These are phyloP conservation scores for Itoplectis maculator DNA, from an alignment of 2,888 invertebrate genomes.

Conservation along the genomic window DNA sequence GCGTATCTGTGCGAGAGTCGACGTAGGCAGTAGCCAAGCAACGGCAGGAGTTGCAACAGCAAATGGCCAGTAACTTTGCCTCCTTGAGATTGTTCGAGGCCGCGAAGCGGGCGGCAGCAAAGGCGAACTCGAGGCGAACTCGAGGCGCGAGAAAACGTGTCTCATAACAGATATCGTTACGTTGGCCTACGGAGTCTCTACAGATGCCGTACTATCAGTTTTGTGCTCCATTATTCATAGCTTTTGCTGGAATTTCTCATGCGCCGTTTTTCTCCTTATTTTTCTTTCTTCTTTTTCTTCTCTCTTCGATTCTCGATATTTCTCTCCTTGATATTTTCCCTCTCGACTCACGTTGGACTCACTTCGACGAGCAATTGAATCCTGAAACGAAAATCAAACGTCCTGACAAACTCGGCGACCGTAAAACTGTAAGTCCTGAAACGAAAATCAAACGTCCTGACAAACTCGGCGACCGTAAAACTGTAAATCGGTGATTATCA, in stretches of 20 bases:
- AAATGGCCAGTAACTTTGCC: not conserved
- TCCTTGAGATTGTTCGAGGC: conserved; percentile 46
- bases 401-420: not conserved
- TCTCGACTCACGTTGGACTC: not conserved
- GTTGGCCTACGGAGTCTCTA: not conserved
- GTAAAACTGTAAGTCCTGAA: not conserved
- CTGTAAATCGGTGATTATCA: not conserved
- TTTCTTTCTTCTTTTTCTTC: not conserved
- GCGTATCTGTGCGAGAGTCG: not conserved
- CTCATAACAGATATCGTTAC: not conserved
- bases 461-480: not conserved
- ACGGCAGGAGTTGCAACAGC: not conserved
- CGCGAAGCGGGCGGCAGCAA: conserved; percentile 27
- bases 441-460: not conserved
- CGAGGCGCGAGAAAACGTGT: conserved; percentile 44
- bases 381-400: not conserved
- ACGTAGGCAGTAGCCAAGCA: not conserved
- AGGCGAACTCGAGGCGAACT: conserved; percentile 15
- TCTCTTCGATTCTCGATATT: not conserved
- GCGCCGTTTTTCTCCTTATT: not conserved
- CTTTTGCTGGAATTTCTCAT: conserved; percentile 16
- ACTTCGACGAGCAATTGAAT: not conserved
- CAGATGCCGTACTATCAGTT: not conserved
- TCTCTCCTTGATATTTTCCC: not conserved
- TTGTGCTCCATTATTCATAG: conserved; percentile 55